Percentiles rank a stretch among this genome's conserved stretches.
Evolutionary conservation across 2,888 invertebrate genomes (phyloP).

Genomic region (Trichogramma dendrolimi): DNA sequence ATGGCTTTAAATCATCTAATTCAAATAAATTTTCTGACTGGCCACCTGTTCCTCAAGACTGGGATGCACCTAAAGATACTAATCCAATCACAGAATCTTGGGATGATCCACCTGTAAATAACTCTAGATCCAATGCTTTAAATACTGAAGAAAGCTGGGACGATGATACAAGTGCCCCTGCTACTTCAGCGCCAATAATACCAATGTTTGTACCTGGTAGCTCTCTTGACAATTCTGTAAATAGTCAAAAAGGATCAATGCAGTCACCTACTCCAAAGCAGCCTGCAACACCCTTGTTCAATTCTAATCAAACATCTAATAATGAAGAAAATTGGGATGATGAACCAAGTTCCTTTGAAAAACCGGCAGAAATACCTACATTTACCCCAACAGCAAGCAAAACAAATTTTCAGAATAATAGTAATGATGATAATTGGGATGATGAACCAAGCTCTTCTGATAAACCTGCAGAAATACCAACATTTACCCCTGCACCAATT

Average conservation of each 20-base stretch:
- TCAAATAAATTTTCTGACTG: conserved; percentile 11
- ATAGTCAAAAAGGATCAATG: neutral
- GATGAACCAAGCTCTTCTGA: neutral
- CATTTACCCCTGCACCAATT: too few relatives aligned
- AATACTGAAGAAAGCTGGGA: conserved; percentile 13
- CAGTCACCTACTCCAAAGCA: neutral
- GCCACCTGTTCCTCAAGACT: conserved; percentile 14
- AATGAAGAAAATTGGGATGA: conserved; percentile 22
- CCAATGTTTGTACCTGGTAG: conserved; percentile 3
- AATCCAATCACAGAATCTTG: conserved; percentile 19
- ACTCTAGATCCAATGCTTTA: neutral
- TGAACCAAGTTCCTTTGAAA: conserved; percentile 1
- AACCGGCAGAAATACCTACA: neutral
- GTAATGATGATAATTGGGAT: neutral
- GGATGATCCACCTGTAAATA: conserved; percentile 6
- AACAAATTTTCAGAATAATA: neutral
- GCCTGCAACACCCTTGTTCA: conserved; percentile 2
- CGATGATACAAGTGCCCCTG: neutral
- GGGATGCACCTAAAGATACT: conserved; percentile 20
- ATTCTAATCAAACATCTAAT: neutral
- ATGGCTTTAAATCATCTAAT: conserved; percentile 12
- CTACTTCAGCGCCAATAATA: neutral
- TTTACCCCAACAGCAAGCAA: neutral
- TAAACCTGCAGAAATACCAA: neutral
- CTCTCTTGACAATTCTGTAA: neutral